Conservation (phyloP, 2,888 invertebrate species). For the Epirrhoe alternata region DNA sequence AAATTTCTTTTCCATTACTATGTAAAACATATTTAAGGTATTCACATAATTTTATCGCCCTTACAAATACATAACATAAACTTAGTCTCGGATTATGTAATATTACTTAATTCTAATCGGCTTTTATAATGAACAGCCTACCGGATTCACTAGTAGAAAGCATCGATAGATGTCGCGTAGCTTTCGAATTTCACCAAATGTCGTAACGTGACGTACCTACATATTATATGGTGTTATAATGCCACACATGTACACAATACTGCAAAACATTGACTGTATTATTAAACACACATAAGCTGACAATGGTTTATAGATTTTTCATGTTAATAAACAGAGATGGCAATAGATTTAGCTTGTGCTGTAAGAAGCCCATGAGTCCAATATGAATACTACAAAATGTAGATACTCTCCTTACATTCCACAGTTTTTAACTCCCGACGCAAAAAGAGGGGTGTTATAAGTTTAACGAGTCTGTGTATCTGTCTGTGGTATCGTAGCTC, state of each 20-base stretch:
- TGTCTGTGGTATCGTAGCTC: too few species aligned
- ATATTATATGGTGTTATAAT: constrained; percentile 27
- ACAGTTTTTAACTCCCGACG: too few species aligned
- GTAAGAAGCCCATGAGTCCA: too few species aligned
- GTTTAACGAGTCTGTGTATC: too few species aligned
- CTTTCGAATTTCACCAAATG: constrained; percentile 61
- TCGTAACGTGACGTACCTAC: constrained; percentile 47
- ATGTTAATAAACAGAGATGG: too few species aligned
- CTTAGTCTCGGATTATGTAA: constrained; percentile 18
- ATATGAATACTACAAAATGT: too few species aligned
- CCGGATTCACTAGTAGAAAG: constrained; percentile 41
- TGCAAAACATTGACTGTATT: neutral
- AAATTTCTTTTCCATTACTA: too few species aligned
- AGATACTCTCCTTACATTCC: too few species aligned
- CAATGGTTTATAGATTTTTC: too few species aligned
- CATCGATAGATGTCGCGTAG: constrained; percentile 45
- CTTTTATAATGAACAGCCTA: constrained; percentile 31
- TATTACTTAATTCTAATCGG: constrained; percentile 20
- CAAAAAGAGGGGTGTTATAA: too few species aligned
- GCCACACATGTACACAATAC: constrained; percentile 27
- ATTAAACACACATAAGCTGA: too few species aligned
- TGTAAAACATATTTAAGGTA: neutral
- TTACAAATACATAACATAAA: neutral
- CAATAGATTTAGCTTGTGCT: too few species aligned
- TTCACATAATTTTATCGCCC: neutral